Base-by-base conservation (phyloP, 2,113 vertebrate genomes). In the Siphamia tubifer region DNA sequence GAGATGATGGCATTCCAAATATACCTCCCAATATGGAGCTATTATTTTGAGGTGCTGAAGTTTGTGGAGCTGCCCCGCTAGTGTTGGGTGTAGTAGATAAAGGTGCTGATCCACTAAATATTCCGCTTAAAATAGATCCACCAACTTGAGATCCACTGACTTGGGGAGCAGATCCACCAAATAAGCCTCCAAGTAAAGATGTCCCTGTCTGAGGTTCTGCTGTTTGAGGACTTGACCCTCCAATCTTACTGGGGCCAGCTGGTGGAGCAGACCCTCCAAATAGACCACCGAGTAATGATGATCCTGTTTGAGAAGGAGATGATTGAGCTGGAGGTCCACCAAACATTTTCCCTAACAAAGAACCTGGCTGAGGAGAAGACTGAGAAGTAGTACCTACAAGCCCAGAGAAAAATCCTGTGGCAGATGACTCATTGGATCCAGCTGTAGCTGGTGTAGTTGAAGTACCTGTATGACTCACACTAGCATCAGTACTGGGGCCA, bases 281-380 rank as follows among this genome's bases (percentile, higher is more conserved):
- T 68, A 90, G 70, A 42, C 84, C 81, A 58, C 87, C 60, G 0
- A 89, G 63, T 52, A 89, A 72, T 38, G 89, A 89, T 38, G 77
- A 83, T 20, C 72, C 84, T 17, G 78, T 49, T 51, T 89, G 87
- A 74, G 85, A 44, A 12, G 60, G 8, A 34, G 75, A 4, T 62
- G 70, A 60, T 82, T 89, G 77, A 12, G 72, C 65, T 40, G 69
- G 56, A 68, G 96, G 93, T 20, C 94, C 89, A 75, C 92, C 90
- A 63, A 98, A 94, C 43, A 96, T 81, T 32, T 96, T 90, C 34
- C 74, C 90, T 62, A 94, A 92, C 16, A 95, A 65, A 31, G 93
- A 70, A 60, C 91, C 89, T 53, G 92, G 54, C 64, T 94, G 78
- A n/a, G 78, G 38, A 20, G 82, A 42, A 4, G 88, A 24, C 27